phyloP scores from a whole-genome alignment of 2,888 invertebrate genomes.

The Heliothis peltigera region DNA sequence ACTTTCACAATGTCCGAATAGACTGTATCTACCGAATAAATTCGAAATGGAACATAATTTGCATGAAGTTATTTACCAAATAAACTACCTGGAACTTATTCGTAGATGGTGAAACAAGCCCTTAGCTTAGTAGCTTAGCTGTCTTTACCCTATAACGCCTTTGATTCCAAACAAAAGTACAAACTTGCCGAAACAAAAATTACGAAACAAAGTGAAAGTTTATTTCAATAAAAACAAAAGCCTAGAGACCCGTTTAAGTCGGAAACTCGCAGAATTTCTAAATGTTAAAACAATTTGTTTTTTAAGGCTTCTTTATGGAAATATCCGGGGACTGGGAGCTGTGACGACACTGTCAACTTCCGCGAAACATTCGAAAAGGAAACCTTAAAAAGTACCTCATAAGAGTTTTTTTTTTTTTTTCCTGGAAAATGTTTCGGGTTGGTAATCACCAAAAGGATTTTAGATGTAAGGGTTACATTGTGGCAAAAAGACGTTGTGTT shows the following conservation, averaged over 20 bases:
- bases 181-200: slow-evolving; percentile 45
- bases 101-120: no score
- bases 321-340: slow-evolving; percentile 53
- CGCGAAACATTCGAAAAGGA: slow-evolving; percentile 59
- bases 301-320: slow-evolving; percentile 72
- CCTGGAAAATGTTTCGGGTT: slow-evolving; percentile 19
- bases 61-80: no score
- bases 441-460: slow-evolving; percentile 40
- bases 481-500: slow-evolving; percentile 9
- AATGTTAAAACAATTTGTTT: slow-evolving; percentile 77
- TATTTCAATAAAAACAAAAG: slow-evolving; percentile 49
- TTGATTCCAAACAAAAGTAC: slow-evolving; percentile 18
- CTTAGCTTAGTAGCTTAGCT: neutral
- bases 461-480: slow-evolving; percentile 18
- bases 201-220: slow-evolving; percentile 40
- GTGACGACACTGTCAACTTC: slow-evolving; percentile 70
- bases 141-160: slow-evolving; percentile 4
- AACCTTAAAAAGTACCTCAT: slow-evolving; percentile 63
- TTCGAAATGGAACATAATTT: no score
- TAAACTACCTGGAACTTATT: no score
- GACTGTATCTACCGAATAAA: no score
- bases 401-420: slow-evolving; percentile 54
- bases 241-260: slow-evolving; percentile 48
- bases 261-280: slow-evolving; percentile 68
- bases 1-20: no score